Base-by-base conservation (phyloP, 2,797 vertebrate genomes). In the Decapterus maruadsi region DNA sequence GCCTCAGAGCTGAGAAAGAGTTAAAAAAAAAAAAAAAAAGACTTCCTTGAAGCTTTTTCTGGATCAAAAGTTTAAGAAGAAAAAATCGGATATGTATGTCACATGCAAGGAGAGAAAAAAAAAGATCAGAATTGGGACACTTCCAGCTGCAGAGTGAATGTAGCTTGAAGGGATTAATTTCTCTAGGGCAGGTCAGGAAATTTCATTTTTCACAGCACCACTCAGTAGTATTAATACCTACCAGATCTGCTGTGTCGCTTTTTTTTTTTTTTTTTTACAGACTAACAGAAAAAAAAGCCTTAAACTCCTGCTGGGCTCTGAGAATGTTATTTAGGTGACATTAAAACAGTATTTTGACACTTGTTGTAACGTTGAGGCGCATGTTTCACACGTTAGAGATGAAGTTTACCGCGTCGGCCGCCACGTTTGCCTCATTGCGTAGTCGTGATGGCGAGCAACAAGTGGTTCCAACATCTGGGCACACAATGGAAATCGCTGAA, bases 121-220 rank as follows among this genome's bases (percentile, higher is more conserved):
- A 64, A 40, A 9, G 4, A 55, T 68, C 48, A 77, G 48, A 85
- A 77, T 72, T 80, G 69, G 72, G 68, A 64, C 68, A 67, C 51
- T 77, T 85, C n/a, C 40, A 68, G 46, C 54, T 72, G 59, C 60
- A 48, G 20, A 42, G 55, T 63, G 68, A 78, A 57, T 53, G 48
- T 72, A 70, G 65, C 66, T 70, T 38, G 45, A 36, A 63, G 46
- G 77, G 77, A 87, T 77, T 76, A 0, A 69, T 75, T 82, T 83
- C 82, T 81, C 45, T 54, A 8, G 59, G 60, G 57, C 75, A 72
- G 74, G 68, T 83, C 69, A 54, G 3, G 51, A 74, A 72, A 80
- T 71, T 71, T 57, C 5, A 38, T 70, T 78, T 75, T 80, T 75
- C 17, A 53, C 73, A 65, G 57, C 53, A n/a, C 54, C 61, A 16